Base-by-base conservation (phyloP, 1,140 invertebrate genomes). In the Aricia agestis region DNA sequence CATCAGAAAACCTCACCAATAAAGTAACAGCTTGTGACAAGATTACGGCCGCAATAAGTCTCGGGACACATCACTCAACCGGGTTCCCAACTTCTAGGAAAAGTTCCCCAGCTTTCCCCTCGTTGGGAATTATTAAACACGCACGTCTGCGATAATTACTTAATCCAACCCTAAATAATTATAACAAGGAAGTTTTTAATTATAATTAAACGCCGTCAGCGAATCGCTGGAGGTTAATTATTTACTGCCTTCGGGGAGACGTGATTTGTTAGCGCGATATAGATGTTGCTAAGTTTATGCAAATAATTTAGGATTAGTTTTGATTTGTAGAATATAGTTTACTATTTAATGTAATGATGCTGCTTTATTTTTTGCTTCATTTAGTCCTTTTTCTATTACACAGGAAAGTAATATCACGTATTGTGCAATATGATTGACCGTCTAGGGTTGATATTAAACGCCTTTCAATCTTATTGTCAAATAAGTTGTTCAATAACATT, bases 81-180 rank as follows among this genome's bases (percentile, higher is more conserved):
- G 13, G 45, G 13, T 13, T 52, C 45, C 45, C 45, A 52, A 52
- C 45, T 52, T 52, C 45, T 52, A 10, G 45, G 45, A 15, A 52
- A 52, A 52, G 6, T 52, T 52, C 45, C 45, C 45, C 45, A 52
- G 45, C 13, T 52, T 15, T 15, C 45, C 45, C 13, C 45, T 52
- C 45, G 45, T 52, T 52, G 45, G 45, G 45, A 52, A 52, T 52
- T 52, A 52, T 52, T 52, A 52, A 52, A 52, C 45, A 52, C 13
- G 45, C 11, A 52, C 45, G 45, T 11, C 45, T 15, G 45, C 45
- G 45, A 52, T 52, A 52, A 52, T 52, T 52, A 52, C 45, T 52
- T 52, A 52, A 52, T 52, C 45, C 13, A 52, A 52, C 10, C 45
- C 45, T 52, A 52, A 52, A 52, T 52, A 52, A 52, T 52, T 52